phyloP scores from a whole-genome alignment of 2,113 vertebrate genomes.

The Apus apus region DNA sequence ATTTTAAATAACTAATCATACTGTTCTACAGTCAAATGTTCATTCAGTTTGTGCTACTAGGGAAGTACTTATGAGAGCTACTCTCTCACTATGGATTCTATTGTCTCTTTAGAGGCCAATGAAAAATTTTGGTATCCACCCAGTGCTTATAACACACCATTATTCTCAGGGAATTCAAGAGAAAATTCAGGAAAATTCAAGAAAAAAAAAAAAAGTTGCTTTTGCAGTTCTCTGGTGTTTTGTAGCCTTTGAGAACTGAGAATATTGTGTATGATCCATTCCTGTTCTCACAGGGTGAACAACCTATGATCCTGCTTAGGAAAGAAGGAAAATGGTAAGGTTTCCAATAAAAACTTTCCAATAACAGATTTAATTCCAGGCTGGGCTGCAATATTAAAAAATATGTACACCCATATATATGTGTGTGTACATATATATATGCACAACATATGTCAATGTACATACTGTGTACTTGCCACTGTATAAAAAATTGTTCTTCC shows the following conservation, averaged over 20 bases:
- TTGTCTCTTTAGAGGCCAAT: neutral
- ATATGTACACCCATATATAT: rapidly evolving
- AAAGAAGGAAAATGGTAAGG: neutral
- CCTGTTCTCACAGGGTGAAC: neutral
- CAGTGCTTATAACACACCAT: neutral
- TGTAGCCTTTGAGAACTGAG: neutral
- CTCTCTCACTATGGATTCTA: neutral
- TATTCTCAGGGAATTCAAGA: neutral
- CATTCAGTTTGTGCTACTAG: neutral
- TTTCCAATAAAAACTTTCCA: neutral
- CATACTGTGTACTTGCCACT: neutral
- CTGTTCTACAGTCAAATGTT: neutral
- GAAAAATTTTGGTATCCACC: neutral
- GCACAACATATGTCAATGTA: neutral
- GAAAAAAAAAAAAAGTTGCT: neutral
- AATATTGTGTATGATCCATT: rapidly evolving
- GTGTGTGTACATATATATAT: too few species aligned
- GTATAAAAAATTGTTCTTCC: neutral
- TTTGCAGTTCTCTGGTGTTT: neutral
- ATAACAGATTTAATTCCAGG: neutral
- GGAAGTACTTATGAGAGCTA: neutral
- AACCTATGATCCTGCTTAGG: rapidly evolving
- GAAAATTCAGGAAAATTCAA: too few species aligned
- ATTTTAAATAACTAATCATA: neutral
- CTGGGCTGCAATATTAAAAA: neutral